A percentile compares a stretch with the other conserved stretches of the same genome.
Evolutionary conservation across 2,888 invertebrate species (phyloP).

Genomic region (Torymus auratus): DNA sequence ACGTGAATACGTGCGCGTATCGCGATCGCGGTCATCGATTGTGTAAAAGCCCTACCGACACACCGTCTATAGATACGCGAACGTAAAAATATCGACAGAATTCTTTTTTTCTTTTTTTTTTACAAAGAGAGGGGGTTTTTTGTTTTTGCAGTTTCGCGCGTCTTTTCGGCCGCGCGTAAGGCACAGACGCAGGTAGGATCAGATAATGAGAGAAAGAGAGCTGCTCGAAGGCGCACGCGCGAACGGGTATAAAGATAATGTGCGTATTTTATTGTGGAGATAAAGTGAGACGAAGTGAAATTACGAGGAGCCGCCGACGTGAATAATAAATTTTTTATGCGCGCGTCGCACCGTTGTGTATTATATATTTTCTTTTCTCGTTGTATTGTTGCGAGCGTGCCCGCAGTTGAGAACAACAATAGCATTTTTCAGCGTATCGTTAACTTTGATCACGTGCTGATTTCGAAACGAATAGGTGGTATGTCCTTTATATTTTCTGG

Average conservation of each 20-base stretch:
- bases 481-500: no score
- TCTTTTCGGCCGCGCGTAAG: constrained; percentile 41
- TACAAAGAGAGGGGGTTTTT: no score
- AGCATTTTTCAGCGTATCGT: no score
- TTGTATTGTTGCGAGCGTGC: no score
- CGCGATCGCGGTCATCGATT: constrained; percentile 67
- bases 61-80: not conserved
- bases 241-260: constrained; percentile 49
- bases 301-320: constrained; percentile 48
- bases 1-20: constrained; percentile 53
- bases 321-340: constrained; percentile 48
- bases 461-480: no score
- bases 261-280: constrained; percentile 55
- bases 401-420: no score
- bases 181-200: constrained; percentile 50
- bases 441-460: no score
- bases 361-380: no score
- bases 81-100: not conserved
- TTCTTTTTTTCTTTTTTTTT: no score
- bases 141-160: not conserved
- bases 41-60: not conserved
- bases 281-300: constrained; percentile 55
- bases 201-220: constrained; percentile 54
- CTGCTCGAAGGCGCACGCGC: constrained; percentile 28
- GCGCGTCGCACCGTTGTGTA: no score